A percentile compares a stretch with the other conserved stretches of the same genome.
These are phyloP conservation scores for Netelia fuscicornis DNA, from an alignment of 2,888 invertebrate genomes.

Conservation along the genomic window DNA sequence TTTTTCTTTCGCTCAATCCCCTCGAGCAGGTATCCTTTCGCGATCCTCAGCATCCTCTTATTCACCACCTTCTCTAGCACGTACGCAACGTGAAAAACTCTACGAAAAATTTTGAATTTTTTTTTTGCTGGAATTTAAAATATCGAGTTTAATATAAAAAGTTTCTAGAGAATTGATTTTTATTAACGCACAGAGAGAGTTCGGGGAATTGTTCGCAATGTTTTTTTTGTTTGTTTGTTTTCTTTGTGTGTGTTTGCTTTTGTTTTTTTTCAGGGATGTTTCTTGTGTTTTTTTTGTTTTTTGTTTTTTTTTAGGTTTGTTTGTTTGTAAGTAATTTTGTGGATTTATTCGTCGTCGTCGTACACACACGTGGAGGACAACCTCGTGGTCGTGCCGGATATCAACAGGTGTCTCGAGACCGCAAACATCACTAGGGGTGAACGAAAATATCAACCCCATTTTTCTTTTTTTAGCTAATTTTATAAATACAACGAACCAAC, in stretches of 20 bases:
- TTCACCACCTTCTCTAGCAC: constrained; percentile 31
- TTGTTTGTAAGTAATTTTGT: background rate
- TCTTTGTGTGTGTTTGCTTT: background rate
- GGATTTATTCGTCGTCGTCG: background rate
- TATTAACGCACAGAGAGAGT: too few relatives aligned
- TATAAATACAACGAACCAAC: background rate
- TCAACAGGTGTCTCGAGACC: constrained; percentile 29
- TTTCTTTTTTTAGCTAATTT: background rate
- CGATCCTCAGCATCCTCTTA: constrained; percentile 32
- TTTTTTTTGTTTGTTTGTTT: too few relatives aligned
- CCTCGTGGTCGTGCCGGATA: background rate
- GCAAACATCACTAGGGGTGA: background rate
- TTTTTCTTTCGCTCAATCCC: constrained; percentile 34
- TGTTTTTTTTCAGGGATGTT: constrained; percentile 14
- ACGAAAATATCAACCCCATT: background rate
- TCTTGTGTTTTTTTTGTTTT: background rate
- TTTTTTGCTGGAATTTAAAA: constrained; percentile 14
- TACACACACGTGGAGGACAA: background rate
- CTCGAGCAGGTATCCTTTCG: constrained; percentile 39
- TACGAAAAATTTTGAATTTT: constrained; percentile 12
- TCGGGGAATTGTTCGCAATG: too few relatives aligned
- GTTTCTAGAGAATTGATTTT: too few relatives aligned
- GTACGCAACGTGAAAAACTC: background rate
- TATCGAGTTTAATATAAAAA: too few relatives aligned
- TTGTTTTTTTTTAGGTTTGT: background rate